A percentile compares a stretch with the other conserved stretches of the same genome.
Conservation (phyloP, 2,888 invertebrate genomes). For the Tubulanus polymorphus region DNA sequence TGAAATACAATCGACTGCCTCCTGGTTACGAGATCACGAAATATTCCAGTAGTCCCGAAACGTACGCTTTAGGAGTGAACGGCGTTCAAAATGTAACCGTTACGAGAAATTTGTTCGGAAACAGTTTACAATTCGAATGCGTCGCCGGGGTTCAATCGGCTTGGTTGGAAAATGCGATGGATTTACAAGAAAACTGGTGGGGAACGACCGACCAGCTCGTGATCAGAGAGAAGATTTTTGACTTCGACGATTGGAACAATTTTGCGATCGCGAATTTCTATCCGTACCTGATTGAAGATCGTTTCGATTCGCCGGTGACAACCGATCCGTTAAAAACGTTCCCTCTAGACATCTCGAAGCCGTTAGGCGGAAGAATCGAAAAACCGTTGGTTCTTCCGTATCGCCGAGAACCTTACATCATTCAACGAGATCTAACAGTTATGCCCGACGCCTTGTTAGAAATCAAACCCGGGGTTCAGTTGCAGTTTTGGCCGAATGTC, state of each 20-base stretch:
- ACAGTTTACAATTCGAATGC: slow-evolving; percentile 71
- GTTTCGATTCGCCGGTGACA: slow-evolving; percentile 28
- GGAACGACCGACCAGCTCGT: slow-evolving; percentile 70
- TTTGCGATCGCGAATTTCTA: slow-evolving; percentile 87
- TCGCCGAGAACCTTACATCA: slow-evolving; percentile 36
- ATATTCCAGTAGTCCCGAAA: slow-evolving; percentile 33
- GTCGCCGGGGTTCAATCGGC: slow-evolving; percentile 84
- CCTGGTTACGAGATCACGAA: slow-evolving; percentile 14
- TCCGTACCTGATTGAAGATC: slow-evolving; percentile 72
- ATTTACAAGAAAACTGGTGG: slow-evolving; percentile 96
- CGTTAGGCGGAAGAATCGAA: slow-evolving; percentile 61
- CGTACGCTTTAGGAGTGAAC: slow-evolving; percentile 80
- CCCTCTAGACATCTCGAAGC: slow-evolving; percentile 29
- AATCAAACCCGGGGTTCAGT: slow-evolving; percentile 80
- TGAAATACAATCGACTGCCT: slow-evolving; percentile 29
- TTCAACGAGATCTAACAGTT: slow-evolving; percentile 87
- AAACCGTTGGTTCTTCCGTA: slow-evolving; percentile 49
- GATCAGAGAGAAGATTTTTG: slow-evolving; percentile 84
- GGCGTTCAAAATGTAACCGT: slow-evolving; percentile 92
- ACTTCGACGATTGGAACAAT: slow-evolving; percentile 99
- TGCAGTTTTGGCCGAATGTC: slow-evolving; percentile 94
- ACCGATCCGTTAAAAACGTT: slow-evolving; percentile 27
- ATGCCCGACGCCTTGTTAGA: slow-evolving; percentile 88
- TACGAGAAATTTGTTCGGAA: slow-evolving; percentile 81
- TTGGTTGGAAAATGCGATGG: slow-evolving; percentile 77